phyloP scores from a whole-genome alignment of 2,888 invertebrate genomes.

The Pherbina coryleti region DNA sequence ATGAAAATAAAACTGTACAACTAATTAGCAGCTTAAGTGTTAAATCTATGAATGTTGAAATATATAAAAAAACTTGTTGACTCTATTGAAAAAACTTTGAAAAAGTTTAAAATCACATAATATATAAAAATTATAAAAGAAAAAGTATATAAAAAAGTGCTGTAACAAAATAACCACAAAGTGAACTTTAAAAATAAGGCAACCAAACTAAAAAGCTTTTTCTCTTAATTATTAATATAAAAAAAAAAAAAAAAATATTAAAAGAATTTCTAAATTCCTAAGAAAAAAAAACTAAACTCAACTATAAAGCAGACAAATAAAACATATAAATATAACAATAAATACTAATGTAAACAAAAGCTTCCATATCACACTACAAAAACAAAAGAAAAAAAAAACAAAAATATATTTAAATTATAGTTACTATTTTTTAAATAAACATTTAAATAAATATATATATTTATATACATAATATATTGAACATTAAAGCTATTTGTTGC shows the following conservation, averaged over 20 bases:
- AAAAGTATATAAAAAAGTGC: slow-evolving; percentile 32
- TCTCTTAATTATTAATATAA: slow-evolving; percentile 12
- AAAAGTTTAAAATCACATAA: slow-evolving; percentile 39
- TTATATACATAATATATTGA: slow-evolving; percentile 18
- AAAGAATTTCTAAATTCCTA: neutral
- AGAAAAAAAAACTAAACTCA: slow-evolving; percentile 1
- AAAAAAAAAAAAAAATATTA: slow-evolving; percentile 15
- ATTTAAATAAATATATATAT: slow-evolving; percentile 19
- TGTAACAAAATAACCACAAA: neutral
- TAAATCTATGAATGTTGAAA: neutral
- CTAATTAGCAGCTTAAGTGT: neutral
- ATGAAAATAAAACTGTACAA: too few relatives aligned
- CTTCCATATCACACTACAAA: slow-evolving; percentile 42
- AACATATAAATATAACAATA: neutral
- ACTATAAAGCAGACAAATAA: neutral
- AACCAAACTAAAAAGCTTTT: neutral
- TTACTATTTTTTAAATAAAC: slow-evolving; percentile 47
- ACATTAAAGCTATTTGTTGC: slow-evolving; percentile 46
- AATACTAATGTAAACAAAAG: slow-evolving; percentile 30
- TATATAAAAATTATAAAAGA: slow-evolving; percentile 25
- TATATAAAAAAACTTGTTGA: slow-evolving; percentile 49
- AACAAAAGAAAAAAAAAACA: slow-evolving; percentile 36
- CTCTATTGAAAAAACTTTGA: slow-evolving; percentile 38
- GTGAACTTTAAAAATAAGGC: too few relatives aligned
- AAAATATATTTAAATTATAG: slow-evolving; percentile 34